These are phyloP conservation scores for Argya squamiceps DNA, from an alignment of 2,797 vertebrate genomes.

Conservation along the genomic window DNA sequence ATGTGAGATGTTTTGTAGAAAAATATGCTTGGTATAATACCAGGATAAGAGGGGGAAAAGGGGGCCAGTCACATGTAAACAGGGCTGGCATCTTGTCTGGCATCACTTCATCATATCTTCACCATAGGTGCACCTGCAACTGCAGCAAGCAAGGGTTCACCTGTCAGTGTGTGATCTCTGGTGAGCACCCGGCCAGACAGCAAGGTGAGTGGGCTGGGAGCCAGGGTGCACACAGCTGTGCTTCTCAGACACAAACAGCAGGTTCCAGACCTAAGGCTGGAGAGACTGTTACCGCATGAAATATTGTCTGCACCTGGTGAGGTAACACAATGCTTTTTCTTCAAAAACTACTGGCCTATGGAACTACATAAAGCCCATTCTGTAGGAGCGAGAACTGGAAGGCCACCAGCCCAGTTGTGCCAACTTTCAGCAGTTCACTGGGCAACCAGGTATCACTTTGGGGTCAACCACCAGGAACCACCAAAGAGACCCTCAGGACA, in stretches of 20 bases:
- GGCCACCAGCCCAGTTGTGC: background rate
- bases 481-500: background rate
- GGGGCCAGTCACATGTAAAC: too few relatives aligned
- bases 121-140: background rate
- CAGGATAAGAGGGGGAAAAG: background rate
- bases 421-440: background rate
- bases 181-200: background rate
- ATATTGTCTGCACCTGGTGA: background rate
- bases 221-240: background rate
- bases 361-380: background rate
- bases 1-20: background rate
- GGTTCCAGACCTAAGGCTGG: background rate
- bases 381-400: background rate
- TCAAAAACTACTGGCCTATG: background rate
- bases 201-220: background rate
- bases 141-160: background rate
- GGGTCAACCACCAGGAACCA: too few relatives aligned
- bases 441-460: fast-evolving
- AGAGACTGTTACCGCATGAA: background rate
- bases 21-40: background rate
- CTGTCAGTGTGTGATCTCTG: background rate
- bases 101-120: background rate
- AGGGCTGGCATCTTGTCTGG: background rate
- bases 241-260: background rate
- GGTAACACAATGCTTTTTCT: background rate